Conservation (phyloP, 2,797 vertebrate species). For the Xyrichtys novacula region DNA sequence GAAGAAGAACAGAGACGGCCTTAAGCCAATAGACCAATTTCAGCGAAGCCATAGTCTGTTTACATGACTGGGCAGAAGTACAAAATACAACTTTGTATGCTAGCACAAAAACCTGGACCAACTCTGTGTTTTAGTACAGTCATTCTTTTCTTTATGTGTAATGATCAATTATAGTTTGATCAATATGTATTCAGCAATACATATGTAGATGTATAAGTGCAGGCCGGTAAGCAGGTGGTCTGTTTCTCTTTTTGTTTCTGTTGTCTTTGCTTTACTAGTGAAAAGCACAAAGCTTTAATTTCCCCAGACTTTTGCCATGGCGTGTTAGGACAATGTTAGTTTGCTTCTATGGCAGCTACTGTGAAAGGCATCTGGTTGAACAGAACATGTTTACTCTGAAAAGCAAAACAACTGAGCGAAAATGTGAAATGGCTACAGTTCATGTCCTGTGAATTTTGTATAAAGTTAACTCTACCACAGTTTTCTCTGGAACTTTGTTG, state of each 20-base stretch:
- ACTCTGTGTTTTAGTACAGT: constrained; percentile 79
- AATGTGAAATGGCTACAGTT: constrained; percentile 91
- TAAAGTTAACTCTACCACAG: constrained; percentile 87
- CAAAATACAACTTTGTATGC: constrained; percentile 73
- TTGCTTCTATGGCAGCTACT: constrained; percentile 90
- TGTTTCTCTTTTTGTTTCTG: constrained; percentile 79
- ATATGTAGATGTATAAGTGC: constrained; percentile 79
- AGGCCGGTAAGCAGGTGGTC: constrained; percentile 76
- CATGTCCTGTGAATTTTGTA: constrained; percentile 91
- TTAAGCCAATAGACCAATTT: constrained; percentile 79
- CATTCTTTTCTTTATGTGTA: constrained; percentile 71
- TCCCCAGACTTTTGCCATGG: constrained; percentile 81
- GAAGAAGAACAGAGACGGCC: constrained; percentile 73
- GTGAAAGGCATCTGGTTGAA: constrained; percentile 82
- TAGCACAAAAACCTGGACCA: constrained; percentile 80
- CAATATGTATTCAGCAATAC: constrained; percentile 84
- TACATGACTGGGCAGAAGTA: constrained; percentile 75
- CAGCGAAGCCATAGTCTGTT: constrained; percentile 77
- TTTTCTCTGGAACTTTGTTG: constrained; percentile 92
- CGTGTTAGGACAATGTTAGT: constrained; percentile 83
- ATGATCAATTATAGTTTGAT: constrained; percentile 79
- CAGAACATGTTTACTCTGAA: constrained; percentile 85
- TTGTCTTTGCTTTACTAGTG: constrained; percentile 80
- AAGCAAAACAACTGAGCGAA: constrained; percentile 88
- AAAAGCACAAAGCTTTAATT: constrained; percentile 86